A percentile compares a stretch with the other conserved stretches of the same genome.
Evolutionary conservation across 2,797 vertebrate genomes (phyloP).

Genomic region (Distichodus sexfasciatus): DNA sequence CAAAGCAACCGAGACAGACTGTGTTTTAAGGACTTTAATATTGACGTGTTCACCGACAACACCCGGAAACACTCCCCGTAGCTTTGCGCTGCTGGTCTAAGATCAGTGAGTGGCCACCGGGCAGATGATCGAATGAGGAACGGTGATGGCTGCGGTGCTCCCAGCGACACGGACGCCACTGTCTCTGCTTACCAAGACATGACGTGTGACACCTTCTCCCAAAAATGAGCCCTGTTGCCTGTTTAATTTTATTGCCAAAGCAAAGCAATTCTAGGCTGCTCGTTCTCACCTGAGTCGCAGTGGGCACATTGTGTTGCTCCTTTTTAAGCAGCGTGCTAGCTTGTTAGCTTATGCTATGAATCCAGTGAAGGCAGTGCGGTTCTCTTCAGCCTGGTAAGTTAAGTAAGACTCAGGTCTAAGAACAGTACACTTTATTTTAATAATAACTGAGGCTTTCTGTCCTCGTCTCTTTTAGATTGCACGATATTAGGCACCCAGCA

Average conservation of each 20-base stretch:
- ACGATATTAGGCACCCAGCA: too few relatives aligned
- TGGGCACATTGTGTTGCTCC: background rate
- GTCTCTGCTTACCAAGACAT: background rate
- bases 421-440: too few relatives aligned
- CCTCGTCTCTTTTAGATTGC: too few relatives aligned
- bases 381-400: conserved; percentile 50
- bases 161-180: background rate
- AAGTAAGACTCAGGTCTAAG: background rate
- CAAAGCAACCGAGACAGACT: too few relatives aligned
- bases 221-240: background rate
- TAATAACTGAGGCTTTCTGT: too few relatives aligned
- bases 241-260: conserved; percentile 9
- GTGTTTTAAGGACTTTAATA: too few relatives aligned
- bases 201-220: conserved; percentile 11
- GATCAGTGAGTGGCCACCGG: too few relatives aligned
- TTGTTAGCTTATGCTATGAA: conserved; percentile 49
- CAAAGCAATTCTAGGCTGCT: conserved; percentile 1
- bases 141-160: conserved; percentile 16
- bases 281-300: background rate
- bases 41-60: too few relatives aligned
- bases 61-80: too few relatives aligned
- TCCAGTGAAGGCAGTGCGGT: conserved; percentile 11
- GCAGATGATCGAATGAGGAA: conserved; percentile 19
- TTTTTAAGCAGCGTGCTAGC: conserved; percentile 12
- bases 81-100: too few relatives aligned